Conservation (phyloP, 2,888 invertebrate species). For the Temnothorax ravouxi region DNA sequence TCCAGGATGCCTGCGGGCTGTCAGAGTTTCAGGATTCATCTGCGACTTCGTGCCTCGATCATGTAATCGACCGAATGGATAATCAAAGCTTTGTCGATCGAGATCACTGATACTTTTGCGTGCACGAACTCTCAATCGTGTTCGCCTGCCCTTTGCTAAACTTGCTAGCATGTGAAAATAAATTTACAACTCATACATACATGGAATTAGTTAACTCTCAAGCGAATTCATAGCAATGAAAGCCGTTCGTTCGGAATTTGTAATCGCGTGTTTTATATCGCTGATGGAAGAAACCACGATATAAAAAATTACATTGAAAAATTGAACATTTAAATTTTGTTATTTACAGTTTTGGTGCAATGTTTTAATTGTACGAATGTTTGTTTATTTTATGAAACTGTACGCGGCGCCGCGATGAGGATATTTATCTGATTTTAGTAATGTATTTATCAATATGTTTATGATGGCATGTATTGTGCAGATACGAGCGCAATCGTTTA, state of each 20-base stretch:
- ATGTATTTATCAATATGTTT: background rate
- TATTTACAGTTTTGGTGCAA: background rate
- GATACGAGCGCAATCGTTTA: background rate
- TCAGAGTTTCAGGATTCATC: slow-evolving; percentile 74
- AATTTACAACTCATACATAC: slow-evolving; percentile 26
- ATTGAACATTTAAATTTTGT: background rate
- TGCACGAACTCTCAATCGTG: slow-evolving; percentile 21
- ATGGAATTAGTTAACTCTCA: background rate
- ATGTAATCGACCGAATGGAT: slow-evolving; percentile 64
- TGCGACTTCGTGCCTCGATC: slow-evolving; percentile 75
- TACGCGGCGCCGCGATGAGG: background rate
- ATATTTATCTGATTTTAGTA: slow-evolving; percentile 11
- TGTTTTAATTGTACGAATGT: background rate
- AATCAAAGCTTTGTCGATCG: slow-evolving; percentile 37
- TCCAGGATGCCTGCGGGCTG: slow-evolving; percentile 52
- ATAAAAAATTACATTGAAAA: background rate
- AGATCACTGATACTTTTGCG: slow-evolving; percentile 34
- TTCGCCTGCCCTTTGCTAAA: slow-evolving; percentile 10
- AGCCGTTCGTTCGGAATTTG: background rate
- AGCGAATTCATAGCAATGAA: background rate
- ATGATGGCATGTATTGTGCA: no score
- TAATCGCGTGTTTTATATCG: background rate
- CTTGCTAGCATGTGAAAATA: background rate
- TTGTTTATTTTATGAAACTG: background rate
- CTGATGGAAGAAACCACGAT: background rate